Evolutionary conservation across 2,797 vertebrate genomes (phyloP).

Genomic region (Balearica regulorum): DNA sequence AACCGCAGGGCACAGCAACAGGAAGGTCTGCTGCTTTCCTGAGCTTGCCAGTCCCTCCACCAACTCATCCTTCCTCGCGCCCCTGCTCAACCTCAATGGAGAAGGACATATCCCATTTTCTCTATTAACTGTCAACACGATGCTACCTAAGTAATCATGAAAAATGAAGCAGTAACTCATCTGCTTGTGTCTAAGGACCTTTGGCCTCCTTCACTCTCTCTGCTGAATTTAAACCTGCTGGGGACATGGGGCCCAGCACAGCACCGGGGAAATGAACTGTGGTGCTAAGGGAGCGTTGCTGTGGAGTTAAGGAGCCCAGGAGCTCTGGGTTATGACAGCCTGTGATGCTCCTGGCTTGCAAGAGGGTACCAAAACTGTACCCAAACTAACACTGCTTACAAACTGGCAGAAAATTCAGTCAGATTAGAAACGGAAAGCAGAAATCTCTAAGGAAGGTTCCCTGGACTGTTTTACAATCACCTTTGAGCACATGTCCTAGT

Average conservation of each 20-base stretch:
- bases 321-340: background rate
- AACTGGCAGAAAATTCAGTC: background rate
- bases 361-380: background rate
- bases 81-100: background rate
- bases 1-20: background rate
- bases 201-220: background rate
- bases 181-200: background rate
- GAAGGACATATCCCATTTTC: background rate
- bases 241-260: rapidly evolving
- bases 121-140: background rate
- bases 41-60: background rate
- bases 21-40: background rate
- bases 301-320: background rate
- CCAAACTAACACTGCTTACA: background rate
- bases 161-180: background rate
- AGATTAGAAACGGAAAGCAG: background rate
- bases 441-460: background rate
- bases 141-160: background rate
- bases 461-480: background rate
- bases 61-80: background rate
- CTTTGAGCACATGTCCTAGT: rapidly evolving
- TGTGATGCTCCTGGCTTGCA: background rate
- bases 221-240: background rate
- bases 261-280: background rate
- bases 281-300: background rate